Base-by-base conservation (phyloP, 2,888 invertebrate genomes). In the Ochropleura leucogaster region DNA sequence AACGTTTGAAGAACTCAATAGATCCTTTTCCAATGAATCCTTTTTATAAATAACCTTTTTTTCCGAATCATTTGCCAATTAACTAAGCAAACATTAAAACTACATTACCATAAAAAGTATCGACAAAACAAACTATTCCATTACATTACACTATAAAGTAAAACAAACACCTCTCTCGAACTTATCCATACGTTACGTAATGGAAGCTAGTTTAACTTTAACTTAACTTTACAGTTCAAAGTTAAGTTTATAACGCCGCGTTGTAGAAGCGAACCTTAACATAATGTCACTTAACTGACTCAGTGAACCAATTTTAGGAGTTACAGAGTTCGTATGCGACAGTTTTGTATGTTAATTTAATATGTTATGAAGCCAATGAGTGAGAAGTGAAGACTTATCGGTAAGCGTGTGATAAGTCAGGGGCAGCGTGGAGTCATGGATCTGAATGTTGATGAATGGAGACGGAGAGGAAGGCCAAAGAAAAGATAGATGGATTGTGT, bases 261-360 rank as follows among this genome's bases (percentile, higher is more conserved):
- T 53, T 46, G 46, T 40, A 62, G 68, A 7, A 66, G 46, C 14
- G 42, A 51, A 59, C 47, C 53, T 65, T 53, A 68, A 74, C 70
- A 73, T 70, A 77, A 70, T 63, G 73, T 57, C 72, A 53, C 55
- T 71, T 60, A 68, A 59, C 77, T 65, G 64, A 75, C 75, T 83
- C 59, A 83, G 72, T 80, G 83, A 83, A 62, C 49, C n/a, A 47
- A n/a, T 68, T 44, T 20, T 3, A 14, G 49, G 14, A 62, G 44
- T 66, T 59, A 16, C 40, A 67, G 30, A 79, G 68, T 78, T 75
- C 44, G 20, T 67, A 30, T 64, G 63, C 30, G 20, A 79, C 55
- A 14, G 55, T 68, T 74, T 65, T 60, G 49, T 49, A 4, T 57
- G 51, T 67, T 72, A n/a, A 66, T 55, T 72, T 46, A 0, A 14